phyloP scores from a whole-genome alignment of 2,113 vertebrate species.

The Lanius ludovicianus region DNA sequence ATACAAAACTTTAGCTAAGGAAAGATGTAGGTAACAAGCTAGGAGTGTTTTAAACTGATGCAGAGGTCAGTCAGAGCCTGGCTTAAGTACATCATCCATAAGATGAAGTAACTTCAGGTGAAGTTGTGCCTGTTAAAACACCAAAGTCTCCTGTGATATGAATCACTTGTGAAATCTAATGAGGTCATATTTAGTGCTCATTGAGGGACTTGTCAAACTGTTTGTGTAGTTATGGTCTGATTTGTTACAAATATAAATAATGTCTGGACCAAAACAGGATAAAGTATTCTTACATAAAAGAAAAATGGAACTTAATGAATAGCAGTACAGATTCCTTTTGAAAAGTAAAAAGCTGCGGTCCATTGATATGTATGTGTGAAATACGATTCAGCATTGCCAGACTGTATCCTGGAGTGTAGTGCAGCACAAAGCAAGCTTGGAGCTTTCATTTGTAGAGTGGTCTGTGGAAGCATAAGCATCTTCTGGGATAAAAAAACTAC shows the following conservation, averaged over 20 bases:
- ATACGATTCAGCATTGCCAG: background rate
- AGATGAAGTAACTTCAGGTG: background rate
- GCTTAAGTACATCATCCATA: background rate
- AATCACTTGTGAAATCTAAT: background rate
- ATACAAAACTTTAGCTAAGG: background rate
- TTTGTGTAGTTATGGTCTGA: background rate
- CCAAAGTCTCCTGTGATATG: background rate
- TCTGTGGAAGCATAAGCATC: background rate
- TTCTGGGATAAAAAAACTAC: background rate
- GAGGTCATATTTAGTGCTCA: background rate
- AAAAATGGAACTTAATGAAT: background rate
- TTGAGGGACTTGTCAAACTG: background rate
- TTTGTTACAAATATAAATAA: background rate
- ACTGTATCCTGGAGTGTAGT: background rate
- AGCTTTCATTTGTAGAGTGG: background rate
- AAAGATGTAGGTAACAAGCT: background rate
- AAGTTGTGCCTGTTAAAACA: background rate
- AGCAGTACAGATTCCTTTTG: background rate
- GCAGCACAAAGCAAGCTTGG: background rate
- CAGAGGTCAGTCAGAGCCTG: background rate
- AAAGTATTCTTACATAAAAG: background rate
- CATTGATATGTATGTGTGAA: background rate
- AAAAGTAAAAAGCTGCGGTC: background rate
- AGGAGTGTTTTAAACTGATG: background rate
- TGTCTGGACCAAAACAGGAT: background rate